Evolutionary conservation across 2,797 vertebrate species (phyloP).

Genomic region (Amazona ochrocephala): DNA sequence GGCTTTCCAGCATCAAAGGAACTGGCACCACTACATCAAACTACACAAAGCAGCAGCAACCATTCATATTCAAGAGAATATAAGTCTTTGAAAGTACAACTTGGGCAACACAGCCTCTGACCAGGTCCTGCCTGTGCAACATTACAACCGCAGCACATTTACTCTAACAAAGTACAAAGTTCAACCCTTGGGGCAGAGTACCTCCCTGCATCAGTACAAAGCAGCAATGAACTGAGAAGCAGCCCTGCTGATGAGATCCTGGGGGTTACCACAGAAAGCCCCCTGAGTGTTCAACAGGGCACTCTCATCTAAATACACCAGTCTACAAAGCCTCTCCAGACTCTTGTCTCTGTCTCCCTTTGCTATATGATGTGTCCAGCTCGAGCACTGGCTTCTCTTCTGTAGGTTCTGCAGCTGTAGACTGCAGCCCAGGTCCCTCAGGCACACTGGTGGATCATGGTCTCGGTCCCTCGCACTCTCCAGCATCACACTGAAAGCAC

Average conservation of each 20-base stretch:
- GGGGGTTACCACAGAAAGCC: background rate
- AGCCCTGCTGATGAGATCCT: background rate
- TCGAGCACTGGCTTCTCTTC: background rate
- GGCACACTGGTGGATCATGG: too few species aligned
- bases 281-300: background rate
- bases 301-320: background rate
- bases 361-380: background rate
- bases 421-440: background rate
- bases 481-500: background rate
- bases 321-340: background rate
- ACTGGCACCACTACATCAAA: background rate
- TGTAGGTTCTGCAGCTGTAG: background rate
- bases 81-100: background rate
- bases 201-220: background rate
- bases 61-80: background rate
- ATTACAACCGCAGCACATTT: background rate
- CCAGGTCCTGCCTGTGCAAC: background rate
- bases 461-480: background rate
- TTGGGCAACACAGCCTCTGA: background rate
- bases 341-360: background rate
- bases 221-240: background rate
- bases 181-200: background rate
- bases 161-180: background rate
- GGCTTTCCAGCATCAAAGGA: background rate
- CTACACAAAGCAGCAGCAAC: background rate